Evolutionary conservation across 2,888 invertebrate species (phyloP), one percentile per base, ranked within the genome.

Genomic region (Chromoteleia sp.): DNA sequence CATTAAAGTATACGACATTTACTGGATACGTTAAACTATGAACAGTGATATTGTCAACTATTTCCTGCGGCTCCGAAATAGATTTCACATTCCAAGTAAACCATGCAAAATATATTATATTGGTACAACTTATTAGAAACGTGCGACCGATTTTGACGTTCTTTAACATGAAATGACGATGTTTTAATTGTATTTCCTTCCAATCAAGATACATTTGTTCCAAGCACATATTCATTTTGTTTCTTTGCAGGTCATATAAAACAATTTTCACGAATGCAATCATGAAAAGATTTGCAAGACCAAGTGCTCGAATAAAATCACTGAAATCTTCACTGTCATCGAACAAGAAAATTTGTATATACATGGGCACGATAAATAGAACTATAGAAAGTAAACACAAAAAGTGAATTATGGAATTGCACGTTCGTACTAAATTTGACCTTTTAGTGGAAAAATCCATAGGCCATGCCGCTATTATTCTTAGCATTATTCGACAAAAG

Each of bases 21-120:
- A 30, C 14, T 0, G 68, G 68, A 33, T 68, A 68, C 0, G 68
- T 33, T 5, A 54, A 14, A 5, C 12, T 30, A 19, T 68, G 30
- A 4, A 12, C 21, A 3, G 41, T 17, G n/a, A 19, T 12, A 19
- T 41, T 29, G n/a, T 54, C 14, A 4, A 41, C 17, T n/a, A 67
- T 14, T 41, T 41, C 30, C 17, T 54, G 43, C 0, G n/a, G 3
- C 14, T 41, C 29, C 5, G 30, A 6, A 0, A 52, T 15, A 2
- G 67, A 6, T 54, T 41, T 54, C 7, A 59, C 2, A 43, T 71
- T 58, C 58, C 48, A 71, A 0, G 25, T 43, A 0, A 71, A 2
- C 59, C 71, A 71, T 0, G 61, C 70, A 1, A 50, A 1, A 17
- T 61, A 70, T 61, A 63, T 59, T 5, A 59, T 59, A 41, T 15